phyloP scores from a whole-genome alignment of 1,140 invertebrate genomes.

The Agrypnia vestita region DNA sequence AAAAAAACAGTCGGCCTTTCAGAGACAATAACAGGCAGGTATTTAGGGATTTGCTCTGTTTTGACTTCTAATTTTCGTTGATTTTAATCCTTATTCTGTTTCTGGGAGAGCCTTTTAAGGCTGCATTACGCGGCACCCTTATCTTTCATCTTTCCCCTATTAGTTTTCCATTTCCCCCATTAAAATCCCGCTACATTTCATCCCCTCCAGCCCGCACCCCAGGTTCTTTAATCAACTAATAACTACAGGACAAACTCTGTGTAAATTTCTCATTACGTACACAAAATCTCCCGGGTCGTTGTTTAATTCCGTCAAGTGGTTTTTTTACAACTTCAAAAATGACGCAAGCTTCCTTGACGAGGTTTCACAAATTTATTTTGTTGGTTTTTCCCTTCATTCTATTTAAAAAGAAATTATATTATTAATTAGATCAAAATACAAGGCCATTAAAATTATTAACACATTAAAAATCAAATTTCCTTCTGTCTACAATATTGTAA shows the following conservation, averaged over 20 bases:
- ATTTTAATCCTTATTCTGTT: constrained; percentile 18
- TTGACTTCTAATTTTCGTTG: constrained; percentile 25
- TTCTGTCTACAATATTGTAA: no score
- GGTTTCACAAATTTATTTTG: no score
- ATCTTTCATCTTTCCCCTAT: constrained; percentile 31
- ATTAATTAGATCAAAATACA: no score
- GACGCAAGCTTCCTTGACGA: no score
- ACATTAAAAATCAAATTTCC: no score
- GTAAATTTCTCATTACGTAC: constrained; percentile 26
- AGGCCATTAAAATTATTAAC: no score
- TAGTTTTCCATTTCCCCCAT: constrained; percentile 21
- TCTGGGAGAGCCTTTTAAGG: constrained; percentile 29
- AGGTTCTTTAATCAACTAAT: constrained; percentile 55
- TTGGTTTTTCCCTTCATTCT: no score
- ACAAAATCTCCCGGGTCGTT: constrained; percentile 1
- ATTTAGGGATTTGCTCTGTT: not conserved
- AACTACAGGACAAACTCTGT: constrained; percentile 44
- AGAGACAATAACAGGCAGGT: not conserved
- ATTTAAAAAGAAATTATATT: no score
- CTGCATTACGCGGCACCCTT: constrained; percentile 15
- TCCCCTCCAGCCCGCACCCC: constrained; percentile 44
- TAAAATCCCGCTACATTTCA: constrained; percentile 35
- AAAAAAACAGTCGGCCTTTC: not conserved
- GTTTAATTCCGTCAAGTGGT: constrained; percentile 26
- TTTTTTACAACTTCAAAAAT: constrained; percentile 5